A percentile compares a stretch with the other conserved stretches of the same genome.
phyloP scores from a whole-genome alignment of 92 coral and sea anemone species.

The Chrysogorgia sp. region DNA sequence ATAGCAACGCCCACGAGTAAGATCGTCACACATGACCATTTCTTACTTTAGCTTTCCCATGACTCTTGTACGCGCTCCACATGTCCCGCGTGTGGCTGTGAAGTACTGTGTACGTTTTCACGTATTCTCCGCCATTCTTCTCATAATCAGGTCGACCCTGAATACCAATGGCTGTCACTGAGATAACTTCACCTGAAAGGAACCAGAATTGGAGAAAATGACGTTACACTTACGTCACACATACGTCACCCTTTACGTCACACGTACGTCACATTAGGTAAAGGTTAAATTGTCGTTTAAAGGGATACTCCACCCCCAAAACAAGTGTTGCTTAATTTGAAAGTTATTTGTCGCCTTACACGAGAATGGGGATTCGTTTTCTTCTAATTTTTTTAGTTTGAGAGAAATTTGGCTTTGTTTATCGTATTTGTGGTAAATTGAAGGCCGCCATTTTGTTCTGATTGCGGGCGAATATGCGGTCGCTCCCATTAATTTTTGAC shows the following conservation, averaged over 20 bases:
- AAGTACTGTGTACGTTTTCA: conserved; percentile 59
- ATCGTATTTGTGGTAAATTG: too few species aligned
- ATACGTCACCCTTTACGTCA: background rate
- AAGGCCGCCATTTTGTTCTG: too few species aligned
- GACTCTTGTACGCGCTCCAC: conserved; percentile 67
- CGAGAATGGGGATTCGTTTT: too few species aligned
- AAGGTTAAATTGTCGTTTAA: too few species aligned
- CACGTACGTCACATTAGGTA: background rate
- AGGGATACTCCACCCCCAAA: too few species aligned
- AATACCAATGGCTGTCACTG: conserved; percentile 70
- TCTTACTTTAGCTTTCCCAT: conserved; percentile 70
- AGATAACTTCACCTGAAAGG: conserved; percentile 61
- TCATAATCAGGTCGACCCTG: conserved; percentile 71
- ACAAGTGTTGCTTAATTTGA: too few species aligned
- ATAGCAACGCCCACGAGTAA: too few species aligned
- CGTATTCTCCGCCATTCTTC: conserved; percentile 77
- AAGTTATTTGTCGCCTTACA: too few species aligned
- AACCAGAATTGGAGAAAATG: background rate
- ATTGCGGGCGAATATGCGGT: too few species aligned
- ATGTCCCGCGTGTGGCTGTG: conserved; percentile 68
- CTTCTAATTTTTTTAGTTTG: too few species aligned
- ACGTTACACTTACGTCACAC: background rate
- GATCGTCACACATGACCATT: background rate
- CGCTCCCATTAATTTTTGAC: too few species aligned
- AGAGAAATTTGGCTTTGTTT: too few species aligned